Evolutionary conservation across 2,888 invertebrate genomes (phyloP).

Genomic region (Chrysotoxum bicinctum): DNA sequence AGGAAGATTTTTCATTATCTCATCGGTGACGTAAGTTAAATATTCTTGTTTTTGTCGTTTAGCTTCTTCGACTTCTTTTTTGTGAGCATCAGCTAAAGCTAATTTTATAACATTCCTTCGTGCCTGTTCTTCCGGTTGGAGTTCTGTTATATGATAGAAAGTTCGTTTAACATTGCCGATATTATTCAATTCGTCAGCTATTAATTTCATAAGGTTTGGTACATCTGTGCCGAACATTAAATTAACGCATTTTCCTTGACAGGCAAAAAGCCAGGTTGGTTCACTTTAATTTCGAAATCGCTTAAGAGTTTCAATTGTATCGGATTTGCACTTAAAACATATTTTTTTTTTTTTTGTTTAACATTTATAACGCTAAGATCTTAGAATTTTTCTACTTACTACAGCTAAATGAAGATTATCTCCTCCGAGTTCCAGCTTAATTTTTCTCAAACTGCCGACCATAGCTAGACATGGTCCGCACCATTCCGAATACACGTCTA

Average conservation of each 20-base stretch:
- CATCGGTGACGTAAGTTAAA: conserved; percentile 78
- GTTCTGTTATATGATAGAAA: conserved; percentile 81
- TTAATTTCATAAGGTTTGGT: conserved; percentile 87
- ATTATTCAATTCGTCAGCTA: conserved; percentile 88
- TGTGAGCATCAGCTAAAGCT: too few relatives aligned
- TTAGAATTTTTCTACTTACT: conserved; percentile 74
- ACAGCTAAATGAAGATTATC: conserved; percentile 89
- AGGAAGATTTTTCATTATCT: conserved; percentile 78
- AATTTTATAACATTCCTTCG: conserved; percentile 76
- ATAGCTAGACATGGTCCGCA: conserved; percentile 94
- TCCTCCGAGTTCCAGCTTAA: conserved; percentile 94
- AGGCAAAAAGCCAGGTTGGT: conserved; percentile 94
- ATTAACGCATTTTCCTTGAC: conserved; percentile 88
- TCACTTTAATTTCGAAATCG: conserved; percentile 92
- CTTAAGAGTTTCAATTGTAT: conserved; percentile 87
- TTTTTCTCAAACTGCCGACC: conserved; percentile 91
- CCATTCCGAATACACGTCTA: conserved; percentile 96
- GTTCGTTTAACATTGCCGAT: conserved; percentile 74
- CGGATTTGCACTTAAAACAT: conserved; percentile 84
- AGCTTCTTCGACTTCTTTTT: conserved; percentile 76
- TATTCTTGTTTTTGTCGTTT: conserved; percentile 77
- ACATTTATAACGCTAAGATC: background rate
- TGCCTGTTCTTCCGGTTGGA: conserved; percentile 82
- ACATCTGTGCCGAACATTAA: conserved; percentile 92
- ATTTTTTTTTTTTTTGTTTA: background rate